Evolutionary conservation across 2,888 invertebrate species (phyloP).

Genomic region (Cheiracanthium punctorium): DNA sequence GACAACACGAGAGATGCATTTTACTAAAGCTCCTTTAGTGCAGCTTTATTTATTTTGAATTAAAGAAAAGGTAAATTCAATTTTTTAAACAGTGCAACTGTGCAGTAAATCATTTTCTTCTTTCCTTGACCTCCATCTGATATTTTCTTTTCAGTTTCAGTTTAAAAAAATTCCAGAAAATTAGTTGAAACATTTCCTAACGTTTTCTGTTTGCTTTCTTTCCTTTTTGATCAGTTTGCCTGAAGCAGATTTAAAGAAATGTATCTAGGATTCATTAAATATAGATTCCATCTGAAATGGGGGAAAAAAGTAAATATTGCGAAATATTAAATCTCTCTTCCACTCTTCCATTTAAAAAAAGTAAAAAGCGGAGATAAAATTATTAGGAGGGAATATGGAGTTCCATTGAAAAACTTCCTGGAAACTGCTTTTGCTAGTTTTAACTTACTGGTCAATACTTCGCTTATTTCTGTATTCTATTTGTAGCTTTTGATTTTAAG

Average conservation of each 20-base stretch:
- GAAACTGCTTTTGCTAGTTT: too few species aligned
- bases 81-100: too few species aligned
- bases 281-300: neutral
- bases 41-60: too few species aligned
- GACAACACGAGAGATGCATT: too few species aligned
- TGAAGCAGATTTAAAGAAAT: neutral
- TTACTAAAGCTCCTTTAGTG: too few species aligned
- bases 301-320: neutral
- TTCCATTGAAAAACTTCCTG: too few species aligned
- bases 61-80: too few species aligned
- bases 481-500: too few species aligned
- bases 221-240: neutral
- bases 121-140: neutral
- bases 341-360: too few species aligned
- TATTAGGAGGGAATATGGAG: neutral
- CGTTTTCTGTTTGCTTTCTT: neutral
- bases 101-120: too few species aligned
- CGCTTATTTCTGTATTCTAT: too few species aligned
- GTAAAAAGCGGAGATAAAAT: neutral
- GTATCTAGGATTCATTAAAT: conserved; percentile 21
- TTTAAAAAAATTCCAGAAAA: neutral
- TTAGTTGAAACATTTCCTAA: neutral
- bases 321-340: neutral
- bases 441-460: too few species aligned
- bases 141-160: neutral